A percentile compares a stretch with the other conserved stretches of the same genome.
These are phyloP conservation scores for Tragelaphus strepsiceros DNA, from an alignment of 2,113 vertebrate species.

Conservation along the genomic window DNA sequence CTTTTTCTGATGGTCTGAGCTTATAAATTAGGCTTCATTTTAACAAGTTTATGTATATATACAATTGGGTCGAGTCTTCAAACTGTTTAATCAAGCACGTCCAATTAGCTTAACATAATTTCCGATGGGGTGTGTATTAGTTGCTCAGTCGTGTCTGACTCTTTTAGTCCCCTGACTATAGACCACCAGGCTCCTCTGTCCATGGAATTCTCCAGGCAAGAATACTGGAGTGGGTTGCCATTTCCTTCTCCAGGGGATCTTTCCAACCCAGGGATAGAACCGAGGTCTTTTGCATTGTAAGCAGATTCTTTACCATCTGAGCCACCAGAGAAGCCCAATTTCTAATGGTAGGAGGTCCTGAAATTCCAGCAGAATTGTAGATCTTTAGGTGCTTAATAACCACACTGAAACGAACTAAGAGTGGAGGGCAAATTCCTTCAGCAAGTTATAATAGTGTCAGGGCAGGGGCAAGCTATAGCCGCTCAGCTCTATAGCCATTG, in stretches of 20 bases:
- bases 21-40: background rate
- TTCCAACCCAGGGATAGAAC: background rate
- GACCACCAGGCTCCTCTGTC: background rate
- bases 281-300: background rate
- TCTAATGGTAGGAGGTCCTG: background rate
- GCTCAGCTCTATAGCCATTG: background rate
- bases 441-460: background rate
- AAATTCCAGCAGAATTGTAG: background rate
- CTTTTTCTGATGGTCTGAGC: background rate
- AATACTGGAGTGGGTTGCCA: background rate
- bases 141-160: background rate
- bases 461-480: background rate
- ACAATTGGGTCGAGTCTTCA: background rate
- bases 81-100: background rate
- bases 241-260: background rate
- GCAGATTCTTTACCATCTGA: background rate
- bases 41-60: background rate
- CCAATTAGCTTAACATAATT: background rate
- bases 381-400: background rate
- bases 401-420: fast-evolving
- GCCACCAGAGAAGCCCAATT: background rate
- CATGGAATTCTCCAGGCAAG: background rate
- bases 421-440: background rate
- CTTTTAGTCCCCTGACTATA: background rate
- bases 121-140: background rate